phyloP scores from a whole-genome alignment of 2,113 vertebrate species.

The Neodon shergylaensis region DNA sequence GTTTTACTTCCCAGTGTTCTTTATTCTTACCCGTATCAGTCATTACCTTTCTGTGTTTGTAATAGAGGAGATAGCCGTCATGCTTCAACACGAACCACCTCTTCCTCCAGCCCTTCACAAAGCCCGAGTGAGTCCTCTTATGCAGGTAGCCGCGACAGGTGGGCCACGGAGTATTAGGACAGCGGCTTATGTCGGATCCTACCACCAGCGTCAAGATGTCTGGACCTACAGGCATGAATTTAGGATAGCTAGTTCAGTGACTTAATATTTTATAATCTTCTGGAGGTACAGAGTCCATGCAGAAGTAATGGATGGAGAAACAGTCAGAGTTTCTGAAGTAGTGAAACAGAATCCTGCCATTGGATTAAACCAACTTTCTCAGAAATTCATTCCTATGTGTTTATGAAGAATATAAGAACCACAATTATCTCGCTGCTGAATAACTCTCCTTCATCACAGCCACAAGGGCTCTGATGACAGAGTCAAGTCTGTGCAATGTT shows the following conservation, averaged over 20 bases:
- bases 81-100: conserved; percentile 95
- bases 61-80: conserved; percentile 91
- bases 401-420: neutral
- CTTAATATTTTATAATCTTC: neutral
- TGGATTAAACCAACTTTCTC: neutral
- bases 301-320: neutral
- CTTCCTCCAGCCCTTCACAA: conserved; percentile 95
- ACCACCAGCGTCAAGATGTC: conserved; percentile 91
- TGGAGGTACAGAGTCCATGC: neutral
- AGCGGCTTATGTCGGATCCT: conserved; percentile 92
- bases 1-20: neutral
- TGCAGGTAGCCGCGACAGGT: conserved; percentile 93
- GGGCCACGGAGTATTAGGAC: conserved; percentile 91
- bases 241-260: neutral
- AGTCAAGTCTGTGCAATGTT: neutral
- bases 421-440: neutral
- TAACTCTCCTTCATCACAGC: neutral
- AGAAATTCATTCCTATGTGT: neutral
- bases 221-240: conserved; percentile 85
- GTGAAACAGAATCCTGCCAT: neutral
- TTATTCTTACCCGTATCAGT: neutral
- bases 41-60: conserved; percentile 93
- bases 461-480: neutral
- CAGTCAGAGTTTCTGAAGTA: neutral
- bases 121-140: conserved; percentile 91